Evolutionary conservation across 2,888 invertebrate species (phyloP), one percentile per base, ranked within the genome.

Genomic region (Carpatolechia fugitivella): DNA sequence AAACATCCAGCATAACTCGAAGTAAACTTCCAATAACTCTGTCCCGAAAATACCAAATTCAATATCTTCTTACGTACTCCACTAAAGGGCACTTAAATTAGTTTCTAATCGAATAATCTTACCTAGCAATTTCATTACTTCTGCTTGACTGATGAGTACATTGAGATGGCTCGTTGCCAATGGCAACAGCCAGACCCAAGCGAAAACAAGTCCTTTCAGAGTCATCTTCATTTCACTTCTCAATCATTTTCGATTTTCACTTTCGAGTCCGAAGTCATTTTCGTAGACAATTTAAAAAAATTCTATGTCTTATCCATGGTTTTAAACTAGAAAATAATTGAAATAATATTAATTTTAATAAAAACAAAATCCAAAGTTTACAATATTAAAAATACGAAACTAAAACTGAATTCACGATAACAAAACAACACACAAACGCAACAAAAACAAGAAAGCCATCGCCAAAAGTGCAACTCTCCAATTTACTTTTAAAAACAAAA

Each of bases 61-160:
- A 41, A 52, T 52, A n/a, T n/a, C n/a, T 41, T 40, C 41, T 53
- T 46, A 11, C 13, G 1, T 14, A 36, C 13, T 44, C 13, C 44
- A 33, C 14, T 24, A 31, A 5, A 35, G 52, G 20, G 24, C 44
- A 46, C 31, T 31, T 53, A 33, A 33, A 35, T 46, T 41, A 52
- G 30, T 51, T 57, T 56, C 58, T 51, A 58, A 57, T 55, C 52
- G 52, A 50, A 41, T 41, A 30, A 49, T 33, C 94, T 93, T 88
- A 95, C 95, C 95, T 83, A 95, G 86, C 70, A 95, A 90, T 89
- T 94, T 95, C 92, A 93, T 93, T 76, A 95, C 94, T 91, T 95
- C 95, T 63, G 93, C 92, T 80, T 94, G 93, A 82, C 94, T 94
- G 90, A 95, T 95, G 86, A 95, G 95, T 75, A 95, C 93, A 86